phyloP scores from a whole-genome alignment of 2,113 vertebrate species.

The Holacanthus passer region DNA sequence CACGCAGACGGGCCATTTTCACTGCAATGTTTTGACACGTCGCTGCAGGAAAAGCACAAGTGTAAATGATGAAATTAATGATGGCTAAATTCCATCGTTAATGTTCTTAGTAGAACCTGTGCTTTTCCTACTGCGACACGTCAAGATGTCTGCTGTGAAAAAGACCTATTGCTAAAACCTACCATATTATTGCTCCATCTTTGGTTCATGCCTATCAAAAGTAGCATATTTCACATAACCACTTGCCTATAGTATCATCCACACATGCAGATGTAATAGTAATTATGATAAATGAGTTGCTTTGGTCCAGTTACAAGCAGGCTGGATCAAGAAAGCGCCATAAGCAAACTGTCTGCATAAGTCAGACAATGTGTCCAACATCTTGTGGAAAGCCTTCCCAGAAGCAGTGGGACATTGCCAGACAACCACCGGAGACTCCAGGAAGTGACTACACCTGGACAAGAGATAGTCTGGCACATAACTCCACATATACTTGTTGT shows the following conservation, averaged over 20 bases:
- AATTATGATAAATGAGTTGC: neutral
- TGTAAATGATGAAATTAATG: neutral
- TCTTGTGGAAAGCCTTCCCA: neutral
- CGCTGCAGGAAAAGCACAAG: neutral
- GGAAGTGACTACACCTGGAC: too few relatives aligned
- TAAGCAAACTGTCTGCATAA: neutral
- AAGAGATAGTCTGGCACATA: neutral
- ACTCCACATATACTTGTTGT: neutral
- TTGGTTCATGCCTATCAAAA: neutral
- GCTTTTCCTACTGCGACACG: neutral
- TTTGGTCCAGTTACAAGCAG: neutral
- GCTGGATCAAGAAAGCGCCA: neutral
- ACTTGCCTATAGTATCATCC: neutral
- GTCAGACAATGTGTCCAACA: too few relatives aligned
- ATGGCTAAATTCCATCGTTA: neutral
- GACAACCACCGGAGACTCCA: neutral
- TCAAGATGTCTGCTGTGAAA: neutral
- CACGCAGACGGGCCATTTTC: neutral
- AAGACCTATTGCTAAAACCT: too few relatives aligned
- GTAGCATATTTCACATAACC: neutral
- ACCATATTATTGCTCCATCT: neutral
- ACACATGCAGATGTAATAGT: neutral
- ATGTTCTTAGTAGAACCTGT: neutral
- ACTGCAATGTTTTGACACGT: neutral
- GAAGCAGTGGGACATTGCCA: neutral